phyloP scores from a whole-genome alignment of 2,888 invertebrate genomes.

The Ceraclea dissimilis region DNA sequence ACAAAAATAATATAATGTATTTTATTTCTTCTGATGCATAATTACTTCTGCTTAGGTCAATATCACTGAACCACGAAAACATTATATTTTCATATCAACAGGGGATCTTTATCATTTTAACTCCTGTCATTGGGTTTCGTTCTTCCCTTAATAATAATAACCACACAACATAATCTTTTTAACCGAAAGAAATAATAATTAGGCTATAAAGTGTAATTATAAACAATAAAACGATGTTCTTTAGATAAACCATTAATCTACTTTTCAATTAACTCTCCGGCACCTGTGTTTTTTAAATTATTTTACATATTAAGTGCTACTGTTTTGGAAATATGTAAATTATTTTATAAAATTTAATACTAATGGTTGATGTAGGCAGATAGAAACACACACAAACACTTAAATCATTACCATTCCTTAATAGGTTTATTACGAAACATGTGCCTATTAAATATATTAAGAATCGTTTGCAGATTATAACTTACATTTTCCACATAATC shows the following conservation, averaged over 20 bases:
- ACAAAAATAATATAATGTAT: too few relatives aligned
- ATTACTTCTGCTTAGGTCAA: too few relatives aligned
- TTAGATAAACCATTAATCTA: neutral
- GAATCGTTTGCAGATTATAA: too few relatives aligned
- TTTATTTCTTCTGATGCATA: too few relatives aligned
- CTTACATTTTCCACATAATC: too few relatives aligned
- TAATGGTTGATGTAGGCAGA: too few relatives aligned
- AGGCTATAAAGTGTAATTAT: neutral
- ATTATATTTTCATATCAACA: neutral
- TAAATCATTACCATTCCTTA: too few relatives aligned
- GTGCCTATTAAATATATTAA: too few relatives aligned
- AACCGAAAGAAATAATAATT: neutral
- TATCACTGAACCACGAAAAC: neutral
- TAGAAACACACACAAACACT: too few relatives aligned
- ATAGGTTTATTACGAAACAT: too few relatives aligned
- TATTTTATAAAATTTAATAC: too few relatives aligned
- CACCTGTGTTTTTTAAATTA: neutral
- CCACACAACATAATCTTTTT: neutral
- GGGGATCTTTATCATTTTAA: neutral
- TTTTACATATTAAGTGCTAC: neutral
- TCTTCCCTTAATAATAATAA: neutral
- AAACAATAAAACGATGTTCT: neutral
- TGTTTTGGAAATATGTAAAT: neutral
- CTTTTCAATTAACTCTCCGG: neutral
- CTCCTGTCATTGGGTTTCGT: neutral